Percentiles rank a stretch among this genome's conserved stretches.
Conservation (phyloP, 2,113 vertebrate genomes). For the Raja brachyura region DNA sequence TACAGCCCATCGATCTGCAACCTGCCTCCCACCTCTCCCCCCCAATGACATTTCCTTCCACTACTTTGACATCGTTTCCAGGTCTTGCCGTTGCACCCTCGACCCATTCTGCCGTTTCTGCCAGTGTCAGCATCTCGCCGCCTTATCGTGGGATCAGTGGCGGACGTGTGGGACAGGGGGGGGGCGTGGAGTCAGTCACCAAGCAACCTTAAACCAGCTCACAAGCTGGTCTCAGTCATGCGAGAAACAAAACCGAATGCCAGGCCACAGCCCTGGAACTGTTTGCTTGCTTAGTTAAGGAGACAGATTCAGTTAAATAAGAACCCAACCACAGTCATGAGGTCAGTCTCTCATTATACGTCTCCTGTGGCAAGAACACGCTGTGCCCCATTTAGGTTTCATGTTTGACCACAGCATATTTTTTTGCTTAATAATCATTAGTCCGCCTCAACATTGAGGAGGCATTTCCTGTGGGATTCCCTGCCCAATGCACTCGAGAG, state of each 20-base stretch:
- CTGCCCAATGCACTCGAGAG: background rate
- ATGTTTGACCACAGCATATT: background rate
- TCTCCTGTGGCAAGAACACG: conserved; percentile 18
- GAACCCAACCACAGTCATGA: conserved; percentile 25
- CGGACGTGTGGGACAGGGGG: too few relatives aligned
- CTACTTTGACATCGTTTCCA: background rate
- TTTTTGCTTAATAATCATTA: background rate
- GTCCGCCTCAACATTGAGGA: background rate
- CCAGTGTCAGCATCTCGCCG: background rate
- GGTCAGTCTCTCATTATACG: conserved; percentile 4
- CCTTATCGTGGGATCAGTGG: background rate
- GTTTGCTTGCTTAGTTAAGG: background rate
- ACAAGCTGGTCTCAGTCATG: background rate
- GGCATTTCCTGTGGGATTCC: background rate
- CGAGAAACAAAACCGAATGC: background rate
- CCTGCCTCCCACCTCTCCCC: background rate
- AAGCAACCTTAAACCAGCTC: background rate
- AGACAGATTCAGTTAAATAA: background rate
- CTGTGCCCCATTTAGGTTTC: background rate
- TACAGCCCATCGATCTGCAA: background rate
- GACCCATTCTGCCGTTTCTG: background rate
- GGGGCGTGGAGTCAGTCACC: too few relatives aligned
- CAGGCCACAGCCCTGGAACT: background rate
- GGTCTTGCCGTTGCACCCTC: background rate
- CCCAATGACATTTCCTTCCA: background rate